Evolutionary conservation across 2,888 invertebrate genomes (phyloP), one percentile per base, ranked within the genome.

Genomic region (Subacronicta megacephala): DNA sequence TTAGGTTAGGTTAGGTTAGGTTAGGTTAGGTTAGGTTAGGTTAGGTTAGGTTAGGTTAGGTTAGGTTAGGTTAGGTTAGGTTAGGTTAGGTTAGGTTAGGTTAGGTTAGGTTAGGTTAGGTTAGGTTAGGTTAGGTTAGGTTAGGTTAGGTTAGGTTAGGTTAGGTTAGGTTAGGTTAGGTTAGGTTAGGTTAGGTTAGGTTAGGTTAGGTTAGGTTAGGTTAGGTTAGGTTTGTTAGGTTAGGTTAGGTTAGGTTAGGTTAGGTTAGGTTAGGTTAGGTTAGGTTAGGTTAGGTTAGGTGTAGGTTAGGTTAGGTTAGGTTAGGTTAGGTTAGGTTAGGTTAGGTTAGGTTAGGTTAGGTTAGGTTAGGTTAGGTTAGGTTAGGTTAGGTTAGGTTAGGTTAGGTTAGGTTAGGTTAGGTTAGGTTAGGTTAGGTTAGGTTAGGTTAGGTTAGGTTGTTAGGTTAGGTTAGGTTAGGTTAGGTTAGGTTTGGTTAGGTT

Each of bases 301-400:
- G 41, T 50, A 41, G 50, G 41, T 50, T 35, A 42, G 31, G 29
- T 40, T 7, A 7, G 29, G 16, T 18, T 31, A 17, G 13, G 15
- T 57, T 44, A 57, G 40, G 38, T 45, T 51, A 46, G 43, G 33
- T 55, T 40, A n/a, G 33, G 43, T 41, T 23, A 29, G 36, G 35
- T 31, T 42, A 40, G 46, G 59, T 47, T 63, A 62, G 56, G 57
- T 65, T 47, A 54, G 57, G 56, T 59, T 31, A 61, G 49, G 47
- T 52, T 63, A 56, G 63, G 66, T 63, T 70, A 47, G 60, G 65
- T 62, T 64, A 54, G 64, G 62, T 65, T 64, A n/a, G 53, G 60
- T 61, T 63, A 60, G 55, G 62, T n/a, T n/a, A n/a, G n/a, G n/a
- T n/a, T n/a, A n/a, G n/a, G 59, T 61, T 61, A 61, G 62, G 58